Percentiles rank a stretch among this genome's conserved stretches.
Conservation (phyloP, 2,113 vertebrate genomes). For the Motacilla alba region DNA sequence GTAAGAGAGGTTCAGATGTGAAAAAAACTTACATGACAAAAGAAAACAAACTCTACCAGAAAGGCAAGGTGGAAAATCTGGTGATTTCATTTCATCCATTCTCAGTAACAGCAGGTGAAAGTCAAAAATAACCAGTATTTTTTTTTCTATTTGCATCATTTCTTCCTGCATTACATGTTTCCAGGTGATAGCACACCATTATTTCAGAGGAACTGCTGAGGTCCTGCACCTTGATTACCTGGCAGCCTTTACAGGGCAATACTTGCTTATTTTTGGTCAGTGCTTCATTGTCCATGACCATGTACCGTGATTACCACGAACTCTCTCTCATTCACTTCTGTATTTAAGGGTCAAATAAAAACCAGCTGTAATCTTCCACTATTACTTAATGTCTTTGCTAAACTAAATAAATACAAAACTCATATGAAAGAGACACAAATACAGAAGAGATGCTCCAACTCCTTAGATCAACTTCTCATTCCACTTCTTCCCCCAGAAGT, state of each 20-base stretch:
- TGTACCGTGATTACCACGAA: fast-evolving
- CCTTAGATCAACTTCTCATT: not conserved
- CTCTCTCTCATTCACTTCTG: not conserved
- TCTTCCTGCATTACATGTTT: not conserved
- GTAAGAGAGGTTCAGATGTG: not conserved
- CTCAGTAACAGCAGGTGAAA: not conserved
- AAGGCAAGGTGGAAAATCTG: not conserved
- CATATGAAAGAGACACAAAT: not conserved
- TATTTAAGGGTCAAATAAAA: not conserved
- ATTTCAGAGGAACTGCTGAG: not conserved
- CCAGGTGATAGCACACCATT: not conserved
- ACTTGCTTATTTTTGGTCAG: not conserved
- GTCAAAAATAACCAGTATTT: not conserved
- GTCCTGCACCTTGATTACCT: not conserved
- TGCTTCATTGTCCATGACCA: not conserved
- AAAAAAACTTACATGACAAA: not conserved
- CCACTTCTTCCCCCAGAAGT: not conserved
- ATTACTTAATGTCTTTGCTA: not conserved
- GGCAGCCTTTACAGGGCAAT: not conserved
- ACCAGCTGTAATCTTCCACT: not conserved
- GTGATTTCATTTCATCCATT: not conserved
- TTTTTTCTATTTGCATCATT: not conserved
- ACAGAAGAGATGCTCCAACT: not conserved
- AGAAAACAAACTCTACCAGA: not conserved
- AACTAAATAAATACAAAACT: not conserved